Conservation (phyloP, 2,797 vertebrate species). For the Ptychadena robeensis region DNA sequence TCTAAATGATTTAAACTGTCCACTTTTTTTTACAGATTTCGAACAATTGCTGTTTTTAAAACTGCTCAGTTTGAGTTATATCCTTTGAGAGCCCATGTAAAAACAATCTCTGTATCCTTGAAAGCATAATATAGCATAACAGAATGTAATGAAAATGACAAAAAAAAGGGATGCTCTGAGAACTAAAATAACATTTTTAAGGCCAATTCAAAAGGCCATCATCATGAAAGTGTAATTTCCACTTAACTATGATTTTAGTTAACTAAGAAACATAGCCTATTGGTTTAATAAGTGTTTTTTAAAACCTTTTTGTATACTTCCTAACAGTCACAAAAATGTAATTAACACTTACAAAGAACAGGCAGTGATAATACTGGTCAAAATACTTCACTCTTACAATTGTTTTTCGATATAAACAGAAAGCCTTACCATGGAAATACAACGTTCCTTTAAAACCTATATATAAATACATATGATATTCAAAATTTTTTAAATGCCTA, state of each 20-base stretch:
- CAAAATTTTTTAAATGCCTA: too few relatives aligned
- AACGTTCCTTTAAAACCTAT: too few relatives aligned
- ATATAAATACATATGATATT: too few relatives aligned
- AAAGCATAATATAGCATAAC: constrained; percentile 34
- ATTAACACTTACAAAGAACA: neutral
- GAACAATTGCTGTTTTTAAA: constrained; percentile 30
- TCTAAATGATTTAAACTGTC: neutral
- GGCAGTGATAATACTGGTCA: too few relatives aligned
- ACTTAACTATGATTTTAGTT: constrained; percentile 25
- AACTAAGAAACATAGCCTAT: constrained; percentile 20
- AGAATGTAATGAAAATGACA: constrained; percentile 50
- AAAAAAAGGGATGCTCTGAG: constrained; percentile 32
- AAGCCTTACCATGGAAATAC: too few relatives aligned
- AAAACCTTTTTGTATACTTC: neutral
- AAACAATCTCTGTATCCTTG: constrained; percentile 50
- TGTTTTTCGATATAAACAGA: too few relatives aligned
- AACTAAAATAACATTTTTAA: constrained; percentile 41
- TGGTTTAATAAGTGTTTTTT: constrained; percentile 8
- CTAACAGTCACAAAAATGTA: neutral
- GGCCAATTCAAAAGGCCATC: constrained; percentile 37
- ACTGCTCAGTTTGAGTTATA: constrained; percentile 29
- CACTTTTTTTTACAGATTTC: constrained; percentile 14
- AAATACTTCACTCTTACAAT: too few relatives aligned
- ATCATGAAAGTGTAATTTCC: constrained; percentile 33
- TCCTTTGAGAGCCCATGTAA: constrained; percentile 32